These are phyloP conservation scores for Macroteleia sp. DNA, from an alignment of 2,888 invertebrate genomes.

Conservation along the genomic window DNA sequence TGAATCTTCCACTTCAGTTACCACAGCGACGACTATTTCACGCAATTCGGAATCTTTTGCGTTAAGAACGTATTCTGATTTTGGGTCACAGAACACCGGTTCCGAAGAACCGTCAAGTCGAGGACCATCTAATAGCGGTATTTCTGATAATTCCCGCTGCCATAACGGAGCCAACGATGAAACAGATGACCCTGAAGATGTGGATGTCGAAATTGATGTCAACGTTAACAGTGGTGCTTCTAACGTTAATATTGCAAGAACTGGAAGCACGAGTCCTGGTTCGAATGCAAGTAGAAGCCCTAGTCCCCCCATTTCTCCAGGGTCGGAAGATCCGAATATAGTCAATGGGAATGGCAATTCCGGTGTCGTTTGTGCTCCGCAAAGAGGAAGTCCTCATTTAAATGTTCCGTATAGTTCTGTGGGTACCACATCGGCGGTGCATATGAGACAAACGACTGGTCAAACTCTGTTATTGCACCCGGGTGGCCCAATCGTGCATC, in stretches of 20 bases:
- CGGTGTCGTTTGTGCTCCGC: slow-evolving; percentile 25
- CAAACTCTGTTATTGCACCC: slow-evolving; percentile 79
- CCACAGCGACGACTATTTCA: slow-evolving; percentile 1
- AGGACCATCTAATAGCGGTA: neutral
- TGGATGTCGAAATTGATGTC: slow-evolving; percentile 70
- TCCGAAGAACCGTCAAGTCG: slow-evolving; percentile 29
- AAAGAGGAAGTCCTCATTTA: slow-evolving; percentile 47
- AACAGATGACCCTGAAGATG: slow-evolving; percentile 46
- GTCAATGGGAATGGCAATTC: slow-evolving; percentile 60
- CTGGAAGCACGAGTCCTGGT: slow-evolving; percentile 85
- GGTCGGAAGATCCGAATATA: slow-evolving; percentile 88
- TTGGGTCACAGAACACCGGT: slow-evolving; percentile 18
- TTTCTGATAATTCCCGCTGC: slow-evolving; percentile 10
- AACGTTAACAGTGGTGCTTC: slow-evolving; percentile 40
- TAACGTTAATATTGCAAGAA: slow-evolving; percentile 73
- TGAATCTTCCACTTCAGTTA: slow-evolving; percentile 3
- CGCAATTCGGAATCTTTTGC: slow-evolving; percentile 1
- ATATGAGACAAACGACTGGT: slow-evolving; percentile 73
- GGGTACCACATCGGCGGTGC: slow-evolving; percentile 67
- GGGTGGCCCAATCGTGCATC: slow-evolving; percentile 77
- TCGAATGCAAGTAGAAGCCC: slow-evolving; percentile 87
- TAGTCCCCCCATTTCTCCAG: slow-evolving; percentile 94
- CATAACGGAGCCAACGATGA: slow-evolving; percentile 35
- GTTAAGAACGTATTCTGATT: slow-evolving; percentile 32
- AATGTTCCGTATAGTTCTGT: slow-evolving; percentile 65